A percentile compares a stretch with the other conserved stretches of the same genome.
phyloP scores from a whole-genome alignment of 2,113 vertebrate species.

The Todiramphus chloris region DNA sequence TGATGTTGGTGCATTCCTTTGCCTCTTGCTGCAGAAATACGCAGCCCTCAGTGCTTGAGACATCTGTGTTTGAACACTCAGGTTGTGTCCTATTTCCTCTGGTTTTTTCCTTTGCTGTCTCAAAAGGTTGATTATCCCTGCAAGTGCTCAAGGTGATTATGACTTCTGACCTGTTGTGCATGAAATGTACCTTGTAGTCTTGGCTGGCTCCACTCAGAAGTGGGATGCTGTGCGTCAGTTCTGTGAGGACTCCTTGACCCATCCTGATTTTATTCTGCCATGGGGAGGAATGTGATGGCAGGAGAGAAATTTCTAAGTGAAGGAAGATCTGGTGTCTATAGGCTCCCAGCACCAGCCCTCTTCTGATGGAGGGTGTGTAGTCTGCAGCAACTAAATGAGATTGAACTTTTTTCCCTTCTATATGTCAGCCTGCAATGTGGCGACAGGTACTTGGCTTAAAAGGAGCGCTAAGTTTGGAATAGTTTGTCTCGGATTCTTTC shows the following conservation, averaged over 20 bases:
- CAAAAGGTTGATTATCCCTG: background rate
- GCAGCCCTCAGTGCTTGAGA: background rate
- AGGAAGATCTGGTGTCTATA: background rate
- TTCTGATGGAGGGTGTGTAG: background rate
- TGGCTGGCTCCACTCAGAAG: background rate
- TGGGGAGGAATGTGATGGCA: background rate
- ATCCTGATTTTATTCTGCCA: background rate
- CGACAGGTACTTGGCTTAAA: background rate
- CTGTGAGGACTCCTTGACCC: background rate
- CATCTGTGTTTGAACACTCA: background rate
- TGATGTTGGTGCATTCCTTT: background rate
- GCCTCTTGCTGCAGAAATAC: background rate
- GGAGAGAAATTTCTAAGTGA: background rate
- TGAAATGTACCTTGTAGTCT: background rate
- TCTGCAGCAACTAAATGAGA: background rate
- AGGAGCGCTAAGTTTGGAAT: background rate
- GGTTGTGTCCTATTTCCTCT: background rate
- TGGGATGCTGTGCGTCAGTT: background rate
- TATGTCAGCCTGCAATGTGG: background rate
- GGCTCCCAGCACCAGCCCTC: background rate
- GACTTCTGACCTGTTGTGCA: background rate
- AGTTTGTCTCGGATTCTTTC: background rate
- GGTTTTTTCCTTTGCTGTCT: background rate
- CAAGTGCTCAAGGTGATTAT: background rate
- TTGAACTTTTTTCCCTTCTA: background rate